Base-by-base conservation (phyloP, 1,140 invertebrate species). In the Arctopsyche grandis region DNA sequence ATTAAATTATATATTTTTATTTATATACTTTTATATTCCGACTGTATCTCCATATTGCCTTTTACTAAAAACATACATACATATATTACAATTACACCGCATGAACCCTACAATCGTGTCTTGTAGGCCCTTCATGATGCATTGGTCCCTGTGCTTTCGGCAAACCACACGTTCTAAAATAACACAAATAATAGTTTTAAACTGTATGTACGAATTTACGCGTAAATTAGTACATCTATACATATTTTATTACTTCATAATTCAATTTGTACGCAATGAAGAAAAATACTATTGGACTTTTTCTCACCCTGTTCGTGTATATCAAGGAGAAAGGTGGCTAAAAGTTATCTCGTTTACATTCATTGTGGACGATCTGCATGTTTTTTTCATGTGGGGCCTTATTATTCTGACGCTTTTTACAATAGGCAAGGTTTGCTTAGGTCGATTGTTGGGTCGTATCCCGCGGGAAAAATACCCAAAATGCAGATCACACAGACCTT, bases 291-390 rank as follows among this genome's bases (percentile, higher is more conserved):
- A 38, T 38, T 38, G 3, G 29, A 38, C 29, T 1, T 38, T 38
- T 38, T 38, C 7, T 38, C n/a, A n/a, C 7, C 29, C 29, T 7
- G 29, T 38, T 38, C 48, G 16, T 10, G 10, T n/a, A 60, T 60
- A 7, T 60, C 56, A 21, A 60, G 19, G 7, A 52, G 48, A 52
- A 19, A 52, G 56, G 56, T 21, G n/a, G n/a, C 56, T 21, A 21
- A 60, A 60, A 60, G 56, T 60, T 60, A 19, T 60, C 56, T 60
- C 56, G 56, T 60, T 60, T 60, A 21, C 56, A 60, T 60, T 60
- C 56, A 21, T 60, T 60, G 56, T 21, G 56, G 56, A 9, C 56
- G 56, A 60, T 60, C 56, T 60, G 56, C 21, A 60, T 60, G 56
- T 60, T 19, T 60, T 9, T 38, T 38, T 38, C 29, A 38, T 38